A percentile compares a stretch with the other conserved stretches of the same genome.
Conservation (phyloP, 2,888 invertebrate species). For the Pharmacophagus antenor region DNA sequence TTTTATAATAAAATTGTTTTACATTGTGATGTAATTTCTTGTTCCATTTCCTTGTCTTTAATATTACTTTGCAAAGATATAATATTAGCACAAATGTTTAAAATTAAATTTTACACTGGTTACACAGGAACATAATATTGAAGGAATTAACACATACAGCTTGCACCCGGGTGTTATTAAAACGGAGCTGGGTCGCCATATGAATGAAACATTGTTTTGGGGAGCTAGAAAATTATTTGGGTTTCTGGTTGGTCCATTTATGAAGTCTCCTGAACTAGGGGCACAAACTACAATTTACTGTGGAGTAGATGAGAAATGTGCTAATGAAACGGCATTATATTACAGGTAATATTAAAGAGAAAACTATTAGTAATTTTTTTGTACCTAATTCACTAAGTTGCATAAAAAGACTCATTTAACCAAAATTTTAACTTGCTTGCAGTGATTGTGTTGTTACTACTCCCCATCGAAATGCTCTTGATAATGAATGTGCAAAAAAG, state of each 20-base stretch:
- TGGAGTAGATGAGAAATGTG: conserved; percentile 84
- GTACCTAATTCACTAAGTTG: neutral
- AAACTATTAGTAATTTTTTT: conserved; percentile 14
- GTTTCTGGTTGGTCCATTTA: conserved; percentile 60
- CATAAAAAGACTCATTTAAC: too few relatives aligned
- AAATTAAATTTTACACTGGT: neutral
- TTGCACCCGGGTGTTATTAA: conserved; percentile 88
- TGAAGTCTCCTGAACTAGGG: conserved; percentile 83
- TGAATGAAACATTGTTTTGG: conserved; percentile 72
- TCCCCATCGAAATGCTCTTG: conserved; percentile 64
- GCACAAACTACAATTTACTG: conserved; percentile 89
- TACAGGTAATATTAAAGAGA: conserved; percentile 63
- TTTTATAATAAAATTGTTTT: too few relatives aligned
- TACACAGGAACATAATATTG: conserved; percentile 61
- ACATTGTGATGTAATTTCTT: neutral
- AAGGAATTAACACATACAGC: conserved; percentile 84
- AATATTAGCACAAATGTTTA: neutral
- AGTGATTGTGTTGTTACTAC: conserved; percentile 79
- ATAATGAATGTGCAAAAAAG: conserved; percentile 75
- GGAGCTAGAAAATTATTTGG: conserved; percentile 67
- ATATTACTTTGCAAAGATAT: neutral
- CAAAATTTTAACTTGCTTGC: conserved; percentile 41
- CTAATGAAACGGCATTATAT: conserved; percentile 81
- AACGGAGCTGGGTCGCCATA: conserved; percentile 87
- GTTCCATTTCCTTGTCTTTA: neutral